Evolutionary conservation across 2,888 invertebrate species (phyloP), one percentile per base, ranked within the genome.

Genomic region (Griposia aprilina): DNA sequence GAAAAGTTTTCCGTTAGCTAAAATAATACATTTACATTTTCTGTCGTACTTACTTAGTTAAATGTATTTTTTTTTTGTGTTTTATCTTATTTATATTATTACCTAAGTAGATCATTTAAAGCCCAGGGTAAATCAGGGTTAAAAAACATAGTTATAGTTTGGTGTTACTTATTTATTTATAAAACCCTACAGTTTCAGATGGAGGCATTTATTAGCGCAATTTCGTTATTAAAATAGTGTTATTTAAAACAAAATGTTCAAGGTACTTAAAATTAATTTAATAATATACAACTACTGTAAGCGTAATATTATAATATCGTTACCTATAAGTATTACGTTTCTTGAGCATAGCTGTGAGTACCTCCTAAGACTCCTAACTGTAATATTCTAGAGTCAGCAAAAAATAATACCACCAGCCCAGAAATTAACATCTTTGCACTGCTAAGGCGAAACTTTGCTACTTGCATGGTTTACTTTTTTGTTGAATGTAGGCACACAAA

Each of bases 121-220:
- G 66, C 82, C 66, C 82, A 60, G 52, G 66, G 57, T 68, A 15
- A 20, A 68, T 79, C 81, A 84, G 72, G 84, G 81, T 72, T 60
- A 26, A 59, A 77, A 71, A 45, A 2, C 36, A 63, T 81, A 71
- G n/a, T n/a, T 48, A 68, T 83, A 71, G 60, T 79, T 83, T 55
- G 15, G 23, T 70, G 72, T 63, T 71, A 80, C 45, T 26, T 63
- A 79, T 59, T 72, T 67, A 75, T 67, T 75, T 36, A 15, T 48
- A 30, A n/a, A 45, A 50, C 52, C 65, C 65, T 82, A 84, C 74
- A 59, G 15, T 62, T 81, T 50, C 15, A 68, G 30, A 62, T 57
- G 80, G 84, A 80, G 80, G 66, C 84, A 84, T 84, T 84, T 82
- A 84, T 79, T 82, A 84, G 65, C 52, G 50, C 79, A 84, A 62